Evolutionary conservation across 2,888 invertebrate species (phyloP).

Genomic region (Microchrysa polita): DNA sequence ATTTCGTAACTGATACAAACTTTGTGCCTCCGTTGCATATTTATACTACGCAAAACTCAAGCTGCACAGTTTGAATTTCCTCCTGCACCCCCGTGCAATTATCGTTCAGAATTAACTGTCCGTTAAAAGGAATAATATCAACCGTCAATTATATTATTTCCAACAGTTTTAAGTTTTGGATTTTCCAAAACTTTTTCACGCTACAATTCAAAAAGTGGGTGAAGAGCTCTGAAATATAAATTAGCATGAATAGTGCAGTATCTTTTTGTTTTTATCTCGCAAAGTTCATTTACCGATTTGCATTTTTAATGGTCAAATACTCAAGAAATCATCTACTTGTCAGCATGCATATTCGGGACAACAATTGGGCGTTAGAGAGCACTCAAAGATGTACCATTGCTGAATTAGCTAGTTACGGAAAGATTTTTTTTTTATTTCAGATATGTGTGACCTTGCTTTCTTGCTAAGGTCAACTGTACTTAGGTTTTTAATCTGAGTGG

Average conservation of each 20-base stretch:
- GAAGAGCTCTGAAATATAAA: conserved; percentile 14
- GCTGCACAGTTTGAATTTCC: background rate
- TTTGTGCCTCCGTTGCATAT: background rate
- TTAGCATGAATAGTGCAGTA: conserved; percentile 5
- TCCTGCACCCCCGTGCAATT: background rate
- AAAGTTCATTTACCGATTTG: too few species aligned
- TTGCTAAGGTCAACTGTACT: too few species aligned
- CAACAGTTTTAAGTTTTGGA: conserved; percentile 4
- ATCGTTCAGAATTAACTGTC: background rate
- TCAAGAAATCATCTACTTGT: too few species aligned
- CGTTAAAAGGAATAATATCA: background rate
- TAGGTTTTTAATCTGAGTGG: too few species aligned
- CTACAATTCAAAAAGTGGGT: conserved; percentile 23
- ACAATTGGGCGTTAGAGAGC: too few species aligned
- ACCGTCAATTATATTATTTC: background rate
- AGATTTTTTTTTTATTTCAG: too few species aligned
- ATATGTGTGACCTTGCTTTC: too few species aligned
- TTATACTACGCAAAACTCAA: conserved; percentile 17
- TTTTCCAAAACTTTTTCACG: conserved; percentile 1
- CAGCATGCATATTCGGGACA: too few species aligned
- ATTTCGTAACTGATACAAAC: conserved; percentile 11
- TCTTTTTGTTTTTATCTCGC: background rate
- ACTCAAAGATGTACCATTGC: too few species aligned
- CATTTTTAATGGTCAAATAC: too few species aligned
- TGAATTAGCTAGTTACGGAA: too few species aligned